Percentiles rank a stretch among this genome's conserved stretches.
Evolutionary conservation across 2,113 vertebrate genomes (phyloP).

Genomic region (Syngnathus scovelli): DNA sequence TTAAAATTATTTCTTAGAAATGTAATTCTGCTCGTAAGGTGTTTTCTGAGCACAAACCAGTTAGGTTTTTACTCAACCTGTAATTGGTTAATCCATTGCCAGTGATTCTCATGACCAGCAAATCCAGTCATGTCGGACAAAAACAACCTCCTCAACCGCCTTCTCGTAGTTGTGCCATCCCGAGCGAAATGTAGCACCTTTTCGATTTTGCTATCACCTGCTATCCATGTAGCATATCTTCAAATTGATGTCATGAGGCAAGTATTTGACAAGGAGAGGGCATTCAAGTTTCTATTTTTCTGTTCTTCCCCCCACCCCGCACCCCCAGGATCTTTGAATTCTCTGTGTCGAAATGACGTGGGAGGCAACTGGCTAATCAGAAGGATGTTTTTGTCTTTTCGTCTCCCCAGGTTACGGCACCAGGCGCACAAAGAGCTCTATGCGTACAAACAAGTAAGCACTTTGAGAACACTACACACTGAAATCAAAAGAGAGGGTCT

Average conservation of each 20-base stretch:
- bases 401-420: conserved; percentile 85
- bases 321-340: conserved; percentile 34
- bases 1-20: conserved; percentile 21
- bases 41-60: not conserved
- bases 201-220: not conserved
- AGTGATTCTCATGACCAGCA: conserved; percentile 1
- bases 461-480: not conserved
- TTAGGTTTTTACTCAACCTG: conserved; percentile 5
- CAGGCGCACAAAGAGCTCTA: conserved; percentile 98
- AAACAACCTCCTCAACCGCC: not conserved
- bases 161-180: conserved; percentile 1
- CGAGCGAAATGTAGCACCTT: not conserved
- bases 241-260: conserved; percentile 5
- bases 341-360: not conserved
- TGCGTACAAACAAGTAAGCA: conserved; percentile 94
- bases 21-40: not conserved
- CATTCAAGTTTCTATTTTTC: conserved; percentile 14
- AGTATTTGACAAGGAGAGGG: conserved; percentile 16
- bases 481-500: not conserved
- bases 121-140: not conserved
- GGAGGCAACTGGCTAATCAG: conserved; percentile 35
- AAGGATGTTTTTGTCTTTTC: conserved; percentile 44
- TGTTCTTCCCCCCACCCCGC: conserved; percentile 11
- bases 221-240: not conserved
- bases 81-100: conserved; percentile 8